phyloP scores from a whole-genome alignment of 2,888 invertebrate genomes.

The Campoplex nolae region DNA sequence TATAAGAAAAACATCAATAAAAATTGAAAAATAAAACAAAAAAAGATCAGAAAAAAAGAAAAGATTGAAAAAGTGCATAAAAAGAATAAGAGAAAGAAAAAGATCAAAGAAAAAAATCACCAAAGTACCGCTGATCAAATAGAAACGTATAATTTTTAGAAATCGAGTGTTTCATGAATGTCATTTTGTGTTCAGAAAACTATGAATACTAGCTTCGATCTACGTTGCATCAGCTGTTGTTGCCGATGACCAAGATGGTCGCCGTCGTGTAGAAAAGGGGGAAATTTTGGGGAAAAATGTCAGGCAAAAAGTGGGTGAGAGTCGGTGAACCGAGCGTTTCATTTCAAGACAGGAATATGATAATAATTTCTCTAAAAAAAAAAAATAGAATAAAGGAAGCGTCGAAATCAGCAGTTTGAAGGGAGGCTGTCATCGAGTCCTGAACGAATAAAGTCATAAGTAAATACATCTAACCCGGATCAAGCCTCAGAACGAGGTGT shows the following conservation, averaged over 20 bases:
- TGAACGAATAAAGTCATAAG: constrained; percentile 24
- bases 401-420: neutral
- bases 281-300: no score
- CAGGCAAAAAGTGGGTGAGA: no score
- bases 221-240: no score
- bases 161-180: neutral
- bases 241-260: no score
- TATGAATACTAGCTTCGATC: no score
- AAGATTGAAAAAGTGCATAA: no score
- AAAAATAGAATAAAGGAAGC: neutral
- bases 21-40: no score
- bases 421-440: neutral
- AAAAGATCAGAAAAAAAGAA: no score
- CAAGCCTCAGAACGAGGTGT: constrained; percentile 5
- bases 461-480: constrained; percentile 11
- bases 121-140: neutral
- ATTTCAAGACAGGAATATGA: neutral
- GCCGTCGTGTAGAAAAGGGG: no score
- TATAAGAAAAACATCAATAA: no score
- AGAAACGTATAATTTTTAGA: no score
- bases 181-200: neutral
- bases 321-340: no score
- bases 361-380: constrained; percentile 15
- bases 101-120: neutral
- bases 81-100: neutral